Conservation (phyloP, 2,797 vertebrate genomes). For the Manis crassicaudata region DNA sequence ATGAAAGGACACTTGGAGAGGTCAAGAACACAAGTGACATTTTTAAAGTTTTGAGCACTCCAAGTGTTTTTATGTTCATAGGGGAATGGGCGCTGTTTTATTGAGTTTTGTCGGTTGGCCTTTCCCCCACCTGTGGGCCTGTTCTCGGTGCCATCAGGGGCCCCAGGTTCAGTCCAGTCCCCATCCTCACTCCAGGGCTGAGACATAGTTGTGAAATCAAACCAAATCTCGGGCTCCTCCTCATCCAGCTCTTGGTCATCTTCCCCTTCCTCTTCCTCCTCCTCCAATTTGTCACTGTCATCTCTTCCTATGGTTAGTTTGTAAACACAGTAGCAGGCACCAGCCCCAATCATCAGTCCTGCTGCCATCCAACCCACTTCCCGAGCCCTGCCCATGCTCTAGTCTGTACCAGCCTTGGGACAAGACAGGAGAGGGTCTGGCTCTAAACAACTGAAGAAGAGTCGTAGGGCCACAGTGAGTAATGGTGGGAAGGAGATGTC, state of each 20-base stretch:
- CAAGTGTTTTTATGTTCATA: slow-evolving; percentile 71
- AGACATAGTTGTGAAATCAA: slow-evolving; percentile 69
- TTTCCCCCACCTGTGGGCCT: slow-evolving; percentile 75
- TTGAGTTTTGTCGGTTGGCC: slow-evolving; percentile 57
- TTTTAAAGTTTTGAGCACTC: slow-evolving; percentile 53
- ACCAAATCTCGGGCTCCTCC: slow-evolving; percentile 50
- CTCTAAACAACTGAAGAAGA: slow-evolving; percentile 48
- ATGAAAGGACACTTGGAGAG: slow-evolving; percentile 11
- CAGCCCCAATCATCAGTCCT: slow-evolving; percentile 78
- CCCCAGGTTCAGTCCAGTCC: slow-evolving; percentile 69
- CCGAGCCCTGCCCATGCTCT: slow-evolving; percentile 71
- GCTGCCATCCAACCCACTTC: slow-evolving; percentile 79
- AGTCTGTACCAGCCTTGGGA: neutral
- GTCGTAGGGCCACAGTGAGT: neutral
- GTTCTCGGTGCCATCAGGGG: slow-evolving; percentile 59
- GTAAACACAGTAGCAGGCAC: slow-evolving; percentile 79
- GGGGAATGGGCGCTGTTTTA: slow-evolving; percentile 66
- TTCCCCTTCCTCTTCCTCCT: slow-evolving; percentile 70
- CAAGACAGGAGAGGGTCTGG: neutral
- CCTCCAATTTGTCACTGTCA: slow-evolving; percentile 44
- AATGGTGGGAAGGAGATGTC: neutral
- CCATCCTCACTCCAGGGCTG: slow-evolving; percentile 67
- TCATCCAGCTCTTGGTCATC: slow-evolving; percentile 59
- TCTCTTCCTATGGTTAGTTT: slow-evolving; percentile 80
- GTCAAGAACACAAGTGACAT: neutral